Percentiles rank a stretch among this genome's conserved stretches.
Evolutionary conservation across 2,113 vertebrate species (phyloP).

Genomic region (Dryoscopus gambensis): DNA sequence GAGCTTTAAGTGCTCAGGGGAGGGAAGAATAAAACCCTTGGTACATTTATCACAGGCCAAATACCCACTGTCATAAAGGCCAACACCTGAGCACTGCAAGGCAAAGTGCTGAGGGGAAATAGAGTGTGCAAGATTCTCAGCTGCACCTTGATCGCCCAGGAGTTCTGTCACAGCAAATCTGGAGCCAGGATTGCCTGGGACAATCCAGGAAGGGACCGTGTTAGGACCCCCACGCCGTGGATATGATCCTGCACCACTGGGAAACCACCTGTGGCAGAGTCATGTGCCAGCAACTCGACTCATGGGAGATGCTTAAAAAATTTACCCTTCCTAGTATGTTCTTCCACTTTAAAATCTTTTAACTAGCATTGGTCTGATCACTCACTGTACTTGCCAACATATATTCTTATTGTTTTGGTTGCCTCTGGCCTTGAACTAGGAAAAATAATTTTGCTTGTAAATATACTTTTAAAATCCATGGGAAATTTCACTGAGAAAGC

Average conservation of each 20-base stretch:
- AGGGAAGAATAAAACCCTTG: neutral
- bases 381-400: neutral
- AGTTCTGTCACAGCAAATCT: neutral
- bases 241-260: neutral
- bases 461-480: neutral
- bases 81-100: neutral
- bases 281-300: neutral
- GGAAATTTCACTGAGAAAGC: neutral
- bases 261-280: neutral
- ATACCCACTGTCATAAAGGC: neutral
- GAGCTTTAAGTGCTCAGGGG: neutral
- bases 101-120: neutral
- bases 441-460: neutral
- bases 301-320: neutral
- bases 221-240: fast-evolving
- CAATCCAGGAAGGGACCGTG: fast-evolving
- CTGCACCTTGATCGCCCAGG: fast-evolving
- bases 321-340: neutral
- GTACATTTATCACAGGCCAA: neutral
- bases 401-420: neutral
- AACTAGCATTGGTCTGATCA: neutral
- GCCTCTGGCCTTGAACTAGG: neutral
- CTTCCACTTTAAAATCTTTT: neutral
- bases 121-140: neutral
- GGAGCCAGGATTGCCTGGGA: neutral